Conservation (phyloP, 2,113 vertebrate species). For the Semnornis frantzii region DNA sequence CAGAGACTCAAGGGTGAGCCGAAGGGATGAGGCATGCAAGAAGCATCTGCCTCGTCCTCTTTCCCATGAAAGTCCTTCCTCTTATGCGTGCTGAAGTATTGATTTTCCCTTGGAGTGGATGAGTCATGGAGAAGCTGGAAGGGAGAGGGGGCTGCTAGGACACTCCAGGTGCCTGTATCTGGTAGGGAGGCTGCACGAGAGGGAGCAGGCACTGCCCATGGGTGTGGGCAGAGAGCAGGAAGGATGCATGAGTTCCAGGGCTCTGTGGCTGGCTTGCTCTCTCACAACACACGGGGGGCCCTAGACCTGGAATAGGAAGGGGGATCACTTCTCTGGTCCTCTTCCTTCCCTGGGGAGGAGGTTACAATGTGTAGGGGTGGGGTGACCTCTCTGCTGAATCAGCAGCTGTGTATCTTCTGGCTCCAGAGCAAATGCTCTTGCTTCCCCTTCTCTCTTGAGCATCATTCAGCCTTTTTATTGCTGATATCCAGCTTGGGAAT, state of each 20-base stretch:
- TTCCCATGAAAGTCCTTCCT: conserved; percentile 27
- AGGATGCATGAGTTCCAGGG: fast-evolving
- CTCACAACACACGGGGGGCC: background rate
- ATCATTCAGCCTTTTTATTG: background rate
- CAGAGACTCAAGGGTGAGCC: background rate
- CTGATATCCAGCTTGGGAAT: background rate
- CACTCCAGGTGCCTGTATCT: background rate
- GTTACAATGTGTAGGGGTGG: background rate
- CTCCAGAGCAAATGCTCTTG: background rate
- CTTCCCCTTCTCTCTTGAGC: background rate
- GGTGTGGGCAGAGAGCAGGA: background rate
- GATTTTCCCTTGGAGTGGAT: conserved; percentile 36
- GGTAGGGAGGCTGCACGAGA: background rate
- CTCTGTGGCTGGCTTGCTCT: background rate
- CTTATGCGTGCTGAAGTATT: background rate
- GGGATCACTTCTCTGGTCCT: background rate
- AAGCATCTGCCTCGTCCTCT: background rate
- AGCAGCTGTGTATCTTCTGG: background rate
- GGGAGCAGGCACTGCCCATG: background rate
- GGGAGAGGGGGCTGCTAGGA: background rate
- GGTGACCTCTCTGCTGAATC: background rate
- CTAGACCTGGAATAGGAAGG: background rate
- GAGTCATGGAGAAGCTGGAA: conserved; percentile 1
- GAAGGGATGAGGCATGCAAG: conserved; percentile 20
- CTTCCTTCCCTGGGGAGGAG: background rate